These are phyloP conservation scores for Andrena trimmerana DNA, from an alignment of 2,888 invertebrate species.

Conservation along the genomic window DNA sequence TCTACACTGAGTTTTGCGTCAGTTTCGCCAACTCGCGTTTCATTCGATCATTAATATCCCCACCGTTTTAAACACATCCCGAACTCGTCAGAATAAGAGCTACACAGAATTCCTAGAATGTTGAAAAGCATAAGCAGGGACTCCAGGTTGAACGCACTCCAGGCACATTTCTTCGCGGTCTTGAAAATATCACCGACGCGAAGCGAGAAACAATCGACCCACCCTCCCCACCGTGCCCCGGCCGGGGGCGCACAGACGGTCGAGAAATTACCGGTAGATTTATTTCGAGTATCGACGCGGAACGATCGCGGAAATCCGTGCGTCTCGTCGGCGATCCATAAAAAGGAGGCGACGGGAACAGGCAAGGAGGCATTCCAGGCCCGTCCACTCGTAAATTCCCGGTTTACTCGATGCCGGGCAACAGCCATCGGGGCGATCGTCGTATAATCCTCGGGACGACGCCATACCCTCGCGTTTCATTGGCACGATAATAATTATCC, in stretches of 20 bases:
- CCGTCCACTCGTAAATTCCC: slow-evolving; percentile 24
- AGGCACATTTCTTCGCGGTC: too few species aligned
- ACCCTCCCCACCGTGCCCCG: too few species aligned
- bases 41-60: too few species aligned
- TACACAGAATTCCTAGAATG: too few species aligned
- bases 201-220: too few species aligned
- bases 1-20: too few species aligned
- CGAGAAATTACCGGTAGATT: not conserved
- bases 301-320: slow-evolving; percentile 3
- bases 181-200: too few species aligned
- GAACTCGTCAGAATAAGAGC: too few species aligned
- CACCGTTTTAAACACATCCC: too few species aligned
- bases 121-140: too few species aligned
- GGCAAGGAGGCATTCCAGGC: not conserved
- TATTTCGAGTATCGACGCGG: slow-evolving; percentile 3
- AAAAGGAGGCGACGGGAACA: not conserved
- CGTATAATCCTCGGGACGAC: slow-evolving; percentile 39
- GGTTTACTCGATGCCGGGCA: slow-evolving; percentile 27
- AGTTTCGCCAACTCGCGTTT: too few species aligned
- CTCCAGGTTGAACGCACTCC: too few species aligned
- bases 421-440: slow-evolving; percentile 4
- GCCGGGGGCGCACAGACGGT: not conserved
- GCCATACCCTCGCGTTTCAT: slow-evolving; percentile 46
- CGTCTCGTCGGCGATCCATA: slow-evolving; percentile 1
- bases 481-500: slow-evolving; percentile 66